Base-by-base conservation (phyloP, 2,888 invertebrate species). In the Euzophera pinguis region DNA sequence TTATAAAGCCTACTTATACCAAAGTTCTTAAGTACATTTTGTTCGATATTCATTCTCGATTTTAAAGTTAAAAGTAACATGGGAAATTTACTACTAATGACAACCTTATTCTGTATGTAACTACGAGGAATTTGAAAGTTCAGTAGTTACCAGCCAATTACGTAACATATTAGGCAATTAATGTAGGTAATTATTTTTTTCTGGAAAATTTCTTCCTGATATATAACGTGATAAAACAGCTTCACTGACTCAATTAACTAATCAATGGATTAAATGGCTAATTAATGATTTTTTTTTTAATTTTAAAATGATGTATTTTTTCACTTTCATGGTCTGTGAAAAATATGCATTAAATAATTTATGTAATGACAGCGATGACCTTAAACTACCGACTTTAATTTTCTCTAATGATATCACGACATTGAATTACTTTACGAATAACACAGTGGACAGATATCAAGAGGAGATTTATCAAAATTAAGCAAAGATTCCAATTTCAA, bases 11-110 rank as follows among this genome's bases (percentile, higher is more conserved):
- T 89, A 89, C 86, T 84, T 87, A 88, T 75, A 81, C 78, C 82
- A 76, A 87, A 74, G 75, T 87, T 85, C 85, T 89, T 90, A 90
- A 89, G 90, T 90, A 90, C 90, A 86, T 86, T 85, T 86, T 88
- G 85, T 87, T 89, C 84, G 81, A 86, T 84, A 83, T 79, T 72
- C 64, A 72, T 72, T 78, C 78, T 82, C 80, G 81, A 81, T 80
- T 77, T 75, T 66, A 71, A 63, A 74, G 71, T 76, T 77, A 71
- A 80, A 77, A 75, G 69, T 79, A 81, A 77, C 76, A 79, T 82
- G 80, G 78, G 73, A 75, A 71, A 69, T 82, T 77, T 75, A 81
- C 73, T 67, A 72, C 84, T 86, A 86, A 82, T 78, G 84, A 86
- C 83, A 86, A 87, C 80, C 84, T 84, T 87, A 87, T 67, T 73